Evolutionary conservation across 2,888 invertebrate genomes (phyloP), one percentile per base, ranked within the genome.

Genomic region (Neocrepidodera transversa): DNA sequence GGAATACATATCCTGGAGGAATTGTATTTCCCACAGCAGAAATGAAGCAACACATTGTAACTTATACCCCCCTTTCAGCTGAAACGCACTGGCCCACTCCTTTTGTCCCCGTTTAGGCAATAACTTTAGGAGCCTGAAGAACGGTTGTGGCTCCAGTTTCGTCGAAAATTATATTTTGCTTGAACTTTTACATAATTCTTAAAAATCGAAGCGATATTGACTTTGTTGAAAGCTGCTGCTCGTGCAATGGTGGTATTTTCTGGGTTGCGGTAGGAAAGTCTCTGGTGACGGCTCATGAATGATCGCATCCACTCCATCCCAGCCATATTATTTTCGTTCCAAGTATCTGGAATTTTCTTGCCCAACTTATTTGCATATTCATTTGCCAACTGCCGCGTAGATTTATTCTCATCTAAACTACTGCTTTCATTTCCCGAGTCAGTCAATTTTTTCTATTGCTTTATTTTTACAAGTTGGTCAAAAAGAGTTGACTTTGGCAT

Each of bases 1-100:
- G 72, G 59, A 72, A 74, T 62, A 58, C 66, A 71, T 28, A 60
- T 30, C 2, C 30, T 10, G 2, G 2, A 30, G 30, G 30, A 30
- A 30, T 48, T 18, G 68, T 23, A 30, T 30, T 30, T 30, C 30
- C 30, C 30, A 10, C 30, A 30, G 30, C 30, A 30, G 30, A 30
- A 30, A 30, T 30, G 10, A 30, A 30, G 30, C 30, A 2, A 10
- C 30, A 30, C 10, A 30, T 30, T 30, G 30, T 30, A 30, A 30
- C 66, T 7, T 69, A 57, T 16, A 54, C 32, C 17, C 23, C 7
- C 23, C 23, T 30, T 30, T 30, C 10, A 30, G 30, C 30, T 30
- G 30, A 5, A 30, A 30, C 30, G 30, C 30, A 30, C 10, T 30
- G 30, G 10, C 10, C 30, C 30, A 30, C 30, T 30, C 6, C 30